phyloP scores from a whole-genome alignment of 2,113 vertebrate genomes.

The human (Homo sapiens) region GRCh38 chr5:65016001-65016500 shows the following conservation, averaged over 20 bases:
- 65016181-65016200: constrained; percentile 16
- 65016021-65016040: not conserved
- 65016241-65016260: not conserved
- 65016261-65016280: not conserved
- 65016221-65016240: constrained; percentile 27
- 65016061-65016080: not conserved
- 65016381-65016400: not conserved
- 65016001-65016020: constrained; percentile 34
- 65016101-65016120: not conserved
- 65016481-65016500: not conserved
- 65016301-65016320: constrained; percentile 28
- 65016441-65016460: not conserved
- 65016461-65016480: not conserved
- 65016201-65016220: not conserved
- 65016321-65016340: not conserved
- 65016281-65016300: not conserved
- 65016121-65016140: not conserved
- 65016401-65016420: not conserved
- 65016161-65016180: constrained; percentile 6
- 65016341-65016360: not conserved
- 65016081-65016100: not conserved
- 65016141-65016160: constrained; percentile 38
- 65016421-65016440: not conserved
- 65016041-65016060: constrained; percentile 15
- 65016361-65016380: not conserved